Conservation (phyloP, 92 coral and sea anemone genomes). For the Phenganax subtilis region DNA sequence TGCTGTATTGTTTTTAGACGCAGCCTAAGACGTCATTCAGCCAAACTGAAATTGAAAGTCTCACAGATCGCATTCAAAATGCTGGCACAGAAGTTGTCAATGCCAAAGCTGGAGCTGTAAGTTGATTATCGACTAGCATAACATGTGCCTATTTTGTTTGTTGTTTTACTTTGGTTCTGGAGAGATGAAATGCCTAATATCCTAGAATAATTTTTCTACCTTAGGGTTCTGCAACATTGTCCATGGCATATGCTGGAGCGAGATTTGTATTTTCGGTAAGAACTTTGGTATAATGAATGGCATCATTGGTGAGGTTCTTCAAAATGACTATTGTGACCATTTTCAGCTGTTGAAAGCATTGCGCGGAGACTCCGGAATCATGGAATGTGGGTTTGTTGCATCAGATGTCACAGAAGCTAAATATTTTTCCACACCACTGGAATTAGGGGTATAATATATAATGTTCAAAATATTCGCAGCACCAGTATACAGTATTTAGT, state of each 20-base stretch:
- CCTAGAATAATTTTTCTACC: not conserved
- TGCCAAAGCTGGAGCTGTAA: conserved; percentile 99
- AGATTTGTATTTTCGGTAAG: conserved; percentile 80
- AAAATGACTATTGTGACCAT: not conserved
- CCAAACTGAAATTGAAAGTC: conserved; percentile 68
- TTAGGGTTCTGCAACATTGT: conserved; percentile 94
- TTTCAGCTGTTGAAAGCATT: conserved; percentile 77
- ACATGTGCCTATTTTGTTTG: not conserved
- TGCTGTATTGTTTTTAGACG: conserved; percentile 43
- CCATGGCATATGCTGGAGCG: conserved; percentile 96
- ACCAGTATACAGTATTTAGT: too few relatives aligned
- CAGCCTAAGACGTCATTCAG: conserved; percentile 70
- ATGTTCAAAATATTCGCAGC: not conserved
- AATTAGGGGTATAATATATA: conserved; percentile 69
- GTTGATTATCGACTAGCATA: conserved; percentile 32
- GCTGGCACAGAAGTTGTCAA: conserved; percentile 99
- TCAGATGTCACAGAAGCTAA: conserved; percentile 76
- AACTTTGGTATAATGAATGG: not conserved
- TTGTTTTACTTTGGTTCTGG: not conserved
- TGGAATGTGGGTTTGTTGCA: conserved; percentile 88
- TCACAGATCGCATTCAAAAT: conserved; percentile 93
- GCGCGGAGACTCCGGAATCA: conserved; percentile 67
- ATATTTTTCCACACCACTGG: conserved; percentile 86
- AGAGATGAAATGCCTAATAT: too few relatives aligned
- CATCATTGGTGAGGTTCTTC: too few relatives aligned